These are phyloP conservation scores for Hapalemur alaotrensis DNA, from an alignment of 2,797 vertebrate species.

Conservation along the genomic window DNA sequence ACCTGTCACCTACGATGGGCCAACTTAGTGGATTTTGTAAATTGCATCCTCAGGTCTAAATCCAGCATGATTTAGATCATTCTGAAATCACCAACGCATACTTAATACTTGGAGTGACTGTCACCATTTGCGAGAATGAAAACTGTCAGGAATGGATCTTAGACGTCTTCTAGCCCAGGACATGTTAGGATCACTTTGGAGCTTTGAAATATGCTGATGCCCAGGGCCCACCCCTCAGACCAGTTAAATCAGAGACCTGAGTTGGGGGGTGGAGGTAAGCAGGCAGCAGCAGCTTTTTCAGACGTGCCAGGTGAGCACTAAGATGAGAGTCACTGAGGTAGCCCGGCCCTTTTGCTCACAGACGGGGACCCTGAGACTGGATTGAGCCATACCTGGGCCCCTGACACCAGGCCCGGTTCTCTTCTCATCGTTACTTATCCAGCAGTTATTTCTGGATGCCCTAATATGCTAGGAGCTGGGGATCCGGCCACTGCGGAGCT, in stretches of 20 bases:
- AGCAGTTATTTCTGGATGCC: not conserved
- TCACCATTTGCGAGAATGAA: not conserved
- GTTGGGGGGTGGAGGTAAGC: no score
- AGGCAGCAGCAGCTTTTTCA: not conserved
- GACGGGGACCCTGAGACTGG: not conserved
- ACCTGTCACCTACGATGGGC: not conserved
- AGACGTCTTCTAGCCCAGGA: not conserved
- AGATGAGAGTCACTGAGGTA: not conserved
- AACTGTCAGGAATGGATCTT: not conserved
- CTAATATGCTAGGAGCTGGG: not conserved
- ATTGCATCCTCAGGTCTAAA: not conserved
- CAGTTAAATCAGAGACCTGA: not conserved
- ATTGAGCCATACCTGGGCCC: rapidly evolving
- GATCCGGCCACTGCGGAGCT: not conserved
- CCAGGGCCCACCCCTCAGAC: not conserved
- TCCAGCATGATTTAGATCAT: no score
- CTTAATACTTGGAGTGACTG: not conserved
- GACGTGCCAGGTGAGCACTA: not conserved
- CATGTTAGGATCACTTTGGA: not conserved
- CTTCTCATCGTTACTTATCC: not conserved
- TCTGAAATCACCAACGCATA: rapidly evolving
- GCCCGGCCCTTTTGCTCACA: not conserved
- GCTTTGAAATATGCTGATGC: not conserved
- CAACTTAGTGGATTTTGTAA: not conserved
- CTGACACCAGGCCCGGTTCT: not conserved